Conservation (phyloP, 2,113 vertebrate genomes). For the Otolemur garnettii region DNA sequence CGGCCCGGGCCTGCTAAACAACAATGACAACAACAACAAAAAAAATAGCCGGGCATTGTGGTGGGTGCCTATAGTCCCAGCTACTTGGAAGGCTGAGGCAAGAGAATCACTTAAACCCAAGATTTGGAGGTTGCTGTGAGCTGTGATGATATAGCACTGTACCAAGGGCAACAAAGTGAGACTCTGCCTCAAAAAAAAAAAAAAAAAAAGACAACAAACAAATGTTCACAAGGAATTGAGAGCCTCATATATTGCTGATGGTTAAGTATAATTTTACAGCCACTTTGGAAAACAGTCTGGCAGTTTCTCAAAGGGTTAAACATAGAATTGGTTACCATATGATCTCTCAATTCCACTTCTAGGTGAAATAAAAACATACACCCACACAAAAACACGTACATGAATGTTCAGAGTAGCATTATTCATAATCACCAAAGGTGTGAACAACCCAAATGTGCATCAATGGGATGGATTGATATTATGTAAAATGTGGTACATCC, state of each 20-base stretch:
- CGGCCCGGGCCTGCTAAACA: too few species aligned
- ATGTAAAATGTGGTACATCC: not conserved
- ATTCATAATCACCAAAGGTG: not conserved
- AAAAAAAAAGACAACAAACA: not conserved
- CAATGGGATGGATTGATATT: not conserved
- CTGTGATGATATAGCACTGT: too few species aligned
- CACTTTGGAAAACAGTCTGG: slow-evolving; percentile 21
- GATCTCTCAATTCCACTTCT: slow-evolving; percentile 8
- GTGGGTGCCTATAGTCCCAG: too few species aligned
- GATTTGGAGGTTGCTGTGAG: too few species aligned
- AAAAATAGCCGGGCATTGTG: too few species aligned
- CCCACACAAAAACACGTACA: not conserved
- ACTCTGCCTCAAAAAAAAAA: too few species aligned
- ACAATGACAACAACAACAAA: too few species aligned
- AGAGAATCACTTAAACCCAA: too few species aligned
- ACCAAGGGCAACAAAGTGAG: too few species aligned
- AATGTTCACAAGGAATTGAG: not conserved
- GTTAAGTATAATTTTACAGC: not conserved
- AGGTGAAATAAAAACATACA: slow-evolving; percentile 8
- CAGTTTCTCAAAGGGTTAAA: slow-evolving; percentile 3
- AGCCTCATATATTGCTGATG: not conserved
- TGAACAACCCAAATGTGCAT: not conserved
- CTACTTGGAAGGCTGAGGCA: too few species aligned
- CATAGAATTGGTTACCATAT: not conserved
- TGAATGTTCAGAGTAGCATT: not conserved